Percentiles rank a stretch among this genome's conserved stretches.
Evolutionary conservation across 1,140 invertebrate genomes (phyloP).

Genomic region (Ips typographus): DNA sequence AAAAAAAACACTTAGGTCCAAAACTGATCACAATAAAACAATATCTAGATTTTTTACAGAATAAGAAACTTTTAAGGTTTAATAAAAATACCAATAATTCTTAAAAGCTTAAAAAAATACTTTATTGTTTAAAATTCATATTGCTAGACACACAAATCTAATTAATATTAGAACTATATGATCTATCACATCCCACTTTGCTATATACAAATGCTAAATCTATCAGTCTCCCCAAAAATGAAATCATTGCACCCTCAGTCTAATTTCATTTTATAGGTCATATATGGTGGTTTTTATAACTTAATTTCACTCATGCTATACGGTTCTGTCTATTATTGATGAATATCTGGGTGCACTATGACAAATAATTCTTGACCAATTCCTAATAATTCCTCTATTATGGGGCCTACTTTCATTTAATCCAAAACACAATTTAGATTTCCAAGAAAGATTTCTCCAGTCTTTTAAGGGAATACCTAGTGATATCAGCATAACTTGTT

Average conservation of each 20-base stretch:
- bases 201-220: background rate
- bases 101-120: background rate
- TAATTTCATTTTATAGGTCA: background rate
- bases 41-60: background rate
- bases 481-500: constrained; percentile 45
- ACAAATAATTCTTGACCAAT: constrained; percentile 44
- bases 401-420: constrained; percentile 38
- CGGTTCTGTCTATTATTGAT: constrained; percentile 15
- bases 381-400: constrained; percentile 41
- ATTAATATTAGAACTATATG: too few relatives aligned
- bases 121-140: background rate
- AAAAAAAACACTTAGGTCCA: too few relatives aligned
- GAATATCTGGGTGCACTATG: constrained; percentile 15
- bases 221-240: constrained; percentile 2
- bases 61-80: background rate
- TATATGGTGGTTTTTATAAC: background rate
- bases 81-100: background rate
- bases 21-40: too few relatives aligned
- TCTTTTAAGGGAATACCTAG: constrained; percentile 44
- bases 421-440: constrained; percentile 41
- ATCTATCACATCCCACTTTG: too few relatives aligned
- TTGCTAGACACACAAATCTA: too few relatives aligned
- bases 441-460: constrained; percentile 42
- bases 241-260: background rate
- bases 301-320: constrained; percentile 8